Evolutionary conservation across 2,113 vertebrate genomes (phyloP), one percentile per base, ranked within the genome.

Genomic region (Boulengeromyrus knoepffleri): DNA sequence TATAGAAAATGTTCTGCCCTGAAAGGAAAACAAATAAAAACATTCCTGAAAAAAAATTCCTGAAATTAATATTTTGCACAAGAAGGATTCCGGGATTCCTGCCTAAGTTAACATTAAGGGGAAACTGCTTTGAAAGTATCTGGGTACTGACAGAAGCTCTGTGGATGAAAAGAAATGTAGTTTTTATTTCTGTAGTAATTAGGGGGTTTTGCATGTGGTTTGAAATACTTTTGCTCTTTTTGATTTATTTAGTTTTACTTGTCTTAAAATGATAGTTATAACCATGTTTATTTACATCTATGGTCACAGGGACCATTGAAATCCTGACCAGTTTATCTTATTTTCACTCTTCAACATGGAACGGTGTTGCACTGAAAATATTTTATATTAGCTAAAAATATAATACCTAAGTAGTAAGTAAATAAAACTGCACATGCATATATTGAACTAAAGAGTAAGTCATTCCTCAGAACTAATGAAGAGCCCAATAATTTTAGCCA

Each of bases 51-150:
- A 56, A 24, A 70, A 74, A 77, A 74, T 1, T 80, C 74, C 74
- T 80, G 74, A 80, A 39, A 42, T 80, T 39, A 42, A 80, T 80
- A 42, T 80, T 80, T 80, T 80, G 74, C 74, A 80, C 74, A 80
- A 39, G 36, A 42, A 42, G 74, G 36, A 80, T 39, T 80, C 31
- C 36, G 17, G 74, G 74, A 42, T 42, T 15, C 15, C 15, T 77
- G 70, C 70, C 70, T 77, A 77, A 77, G 70, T 77, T 80, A 80
- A 80, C 36, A 80, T 80, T 80, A 42, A 80, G 15, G 74, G 74
- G 31, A 80, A 80, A 19, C 13, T 39, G 17, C 6, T 80, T 80
- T 80, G 5, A 80, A 80, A 39, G 74, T 19, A 17, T 15, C 4
- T 39, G 70, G 31, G 15, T 77, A 31, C n/a, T 77, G 31, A 36